Conservation (phyloP, 2,888 invertebrate species). For the Limnephilus marmoratus region DNA sequence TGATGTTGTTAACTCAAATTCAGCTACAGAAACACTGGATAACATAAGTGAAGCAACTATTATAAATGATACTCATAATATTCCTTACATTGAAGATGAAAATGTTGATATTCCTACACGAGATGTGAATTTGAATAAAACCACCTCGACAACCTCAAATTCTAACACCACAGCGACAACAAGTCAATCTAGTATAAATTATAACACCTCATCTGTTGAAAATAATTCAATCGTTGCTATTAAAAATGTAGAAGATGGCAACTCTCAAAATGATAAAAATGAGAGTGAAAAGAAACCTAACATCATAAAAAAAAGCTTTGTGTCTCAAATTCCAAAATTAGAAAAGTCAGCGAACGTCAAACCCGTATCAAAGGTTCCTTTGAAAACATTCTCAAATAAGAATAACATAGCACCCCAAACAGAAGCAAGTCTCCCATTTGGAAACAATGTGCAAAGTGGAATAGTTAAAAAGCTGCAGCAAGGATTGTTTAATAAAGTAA, state of each 20-base stretch:
- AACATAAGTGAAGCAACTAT: background rate
- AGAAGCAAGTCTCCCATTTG: conserved; percentile 74
- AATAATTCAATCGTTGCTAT: conserved; percentile 5
- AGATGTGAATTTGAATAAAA: background rate
- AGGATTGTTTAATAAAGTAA: conserved; percentile 71
- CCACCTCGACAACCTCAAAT: background rate
- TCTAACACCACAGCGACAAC: background rate
- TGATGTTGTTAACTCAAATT: background rate
- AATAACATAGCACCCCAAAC: conserved; percentile 72
- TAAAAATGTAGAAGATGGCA: background rate
- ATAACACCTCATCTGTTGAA: background rate
- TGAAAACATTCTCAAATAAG: conserved; percentile 72
- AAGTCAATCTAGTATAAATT: background rate
- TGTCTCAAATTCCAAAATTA: conserved; percentile 65
- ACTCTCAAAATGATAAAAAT: conserved; percentile 33
- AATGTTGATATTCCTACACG: conserved; percentile 7
- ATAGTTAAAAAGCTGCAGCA: conserved; percentile 76
- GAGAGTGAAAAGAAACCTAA: conserved; percentile 21
- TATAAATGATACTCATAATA: background rate
- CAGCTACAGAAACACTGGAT: background rate
- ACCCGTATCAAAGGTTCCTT: conserved; percentile 73
- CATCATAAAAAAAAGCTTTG: conserved; percentile 55
- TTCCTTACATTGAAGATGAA: conserved; percentile 37
- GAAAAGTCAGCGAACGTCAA: conserved; percentile 69
- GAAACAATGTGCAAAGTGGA: conserved; percentile 73